Percentiles rank a stretch among this genome's conserved stretches.
These are phyloP conservation scores for Acanthopleura granulata DNA, from an alignment of 2,888 invertebrate genomes.

Conservation along the genomic window DNA sequence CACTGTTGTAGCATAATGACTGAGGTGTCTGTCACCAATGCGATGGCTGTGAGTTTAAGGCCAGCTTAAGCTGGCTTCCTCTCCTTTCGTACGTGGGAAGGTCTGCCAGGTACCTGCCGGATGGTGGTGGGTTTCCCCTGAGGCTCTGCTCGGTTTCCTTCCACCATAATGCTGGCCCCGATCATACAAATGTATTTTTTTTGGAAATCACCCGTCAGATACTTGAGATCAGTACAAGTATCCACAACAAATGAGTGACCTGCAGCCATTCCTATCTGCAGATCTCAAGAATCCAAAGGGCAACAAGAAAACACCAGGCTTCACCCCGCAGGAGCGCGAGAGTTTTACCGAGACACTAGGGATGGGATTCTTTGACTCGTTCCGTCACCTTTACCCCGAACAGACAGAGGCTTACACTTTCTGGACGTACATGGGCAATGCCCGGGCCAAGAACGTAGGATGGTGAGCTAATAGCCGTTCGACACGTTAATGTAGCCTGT, in stretches of 20 bases:
- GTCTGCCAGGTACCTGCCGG: too few species aligned
- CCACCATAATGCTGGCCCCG: too few species aligned
- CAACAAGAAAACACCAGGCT: constrained; percentile 91
- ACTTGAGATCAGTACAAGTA: too few species aligned
- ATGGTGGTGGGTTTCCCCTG: too few species aligned
- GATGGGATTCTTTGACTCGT: constrained; percentile 88
- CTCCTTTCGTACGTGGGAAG: too few species aligned
- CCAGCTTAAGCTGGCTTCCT: too few species aligned
- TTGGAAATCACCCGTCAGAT: too few species aligned
- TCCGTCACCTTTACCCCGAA: constrained; percentile 88
- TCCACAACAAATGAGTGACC: background rate
- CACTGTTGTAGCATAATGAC: too few species aligned
- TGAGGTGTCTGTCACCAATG: too few species aligned
- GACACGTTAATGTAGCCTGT: background rate
- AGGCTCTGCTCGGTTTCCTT: too few species aligned
- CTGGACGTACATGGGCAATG: constrained; percentile 94
- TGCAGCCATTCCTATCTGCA: constrained; percentile 63
- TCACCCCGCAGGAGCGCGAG: constrained; percentile 93
- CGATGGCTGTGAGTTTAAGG: too few species aligned
- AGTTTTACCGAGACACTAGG: constrained; percentile 88
- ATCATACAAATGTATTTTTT: too few species aligned
- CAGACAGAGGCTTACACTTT: constrained; percentile 88
- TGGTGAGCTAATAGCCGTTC: constrained; percentile 78
- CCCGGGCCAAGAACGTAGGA: constrained; percentile 91
- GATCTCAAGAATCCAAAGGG: constrained; percentile 95